Evolutionary conservation across 2,797 vertebrate species (phyloP), one percentile per base, ranked within the genome.

Genomic region (Typhlichthys subterraneus): DNA sequence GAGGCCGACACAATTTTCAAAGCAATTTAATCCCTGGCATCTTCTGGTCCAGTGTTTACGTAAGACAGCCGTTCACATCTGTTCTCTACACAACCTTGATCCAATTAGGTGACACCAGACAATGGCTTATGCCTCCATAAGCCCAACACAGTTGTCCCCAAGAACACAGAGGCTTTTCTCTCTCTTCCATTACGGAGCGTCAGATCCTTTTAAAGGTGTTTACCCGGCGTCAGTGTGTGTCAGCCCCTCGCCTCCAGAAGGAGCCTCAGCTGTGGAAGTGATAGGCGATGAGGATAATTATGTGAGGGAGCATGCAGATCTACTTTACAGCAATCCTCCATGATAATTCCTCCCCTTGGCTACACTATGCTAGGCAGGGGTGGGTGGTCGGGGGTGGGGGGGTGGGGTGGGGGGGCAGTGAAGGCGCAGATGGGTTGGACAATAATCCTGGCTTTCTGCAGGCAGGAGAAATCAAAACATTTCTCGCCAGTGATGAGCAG

Each of bases 191-290:
- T 85, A 85, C 72, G 7, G 59, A 51, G 81, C 63, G 73, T 88
- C 85, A 83, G 77, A 88, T 90, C 83, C 68, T 87, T 87, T 91
- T 88, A 90, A 86, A 88, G 75, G 81, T 84, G 83, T 90, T 89
- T 87, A 87, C 82, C 85, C 62, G 57, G 70, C 65, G 69, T 72
- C 61, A 61, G 71, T 59, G 71, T 87, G 72, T 87, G 85, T 89
- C 85, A 81, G 84, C 69, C 75, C 62, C 63, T 48, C 2, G 76
- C 81, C 85, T 80, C 77, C 72, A 62, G 69, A 84, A 73, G 67
- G 77, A 63, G 79, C 64, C 84, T 89, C 83, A 84, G 85, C 82
- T 83, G 85, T 70, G 77, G 63, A 69, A 73, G 75, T 73, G 77
- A 79, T 69, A 73, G 75, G 75, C 67, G 67, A 70, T 70, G 77